Evolutionary conservation across 2,888 invertebrate species (phyloP), one percentile per base, ranked within the genome.

Genomic region (Zaprionus obscuricornis): DNA sequence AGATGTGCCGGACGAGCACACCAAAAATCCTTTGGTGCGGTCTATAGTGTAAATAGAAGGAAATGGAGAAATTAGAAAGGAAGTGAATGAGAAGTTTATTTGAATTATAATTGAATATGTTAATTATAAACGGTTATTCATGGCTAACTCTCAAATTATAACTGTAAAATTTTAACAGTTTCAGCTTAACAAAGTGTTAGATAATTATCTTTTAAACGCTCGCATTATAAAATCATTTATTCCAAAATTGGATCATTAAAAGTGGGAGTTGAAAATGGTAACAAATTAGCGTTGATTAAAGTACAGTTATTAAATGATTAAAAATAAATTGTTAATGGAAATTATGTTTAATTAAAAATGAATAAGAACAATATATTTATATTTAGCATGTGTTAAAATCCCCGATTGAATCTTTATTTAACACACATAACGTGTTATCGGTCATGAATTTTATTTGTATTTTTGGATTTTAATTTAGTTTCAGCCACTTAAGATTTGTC

Each of bases 11-110:
- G 92, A 5, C 91, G 85, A 3, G 92, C 91, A 76, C 93, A 93
- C 93, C 93, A 93, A 67, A 89, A 91, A 52, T 92, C 91, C 50
- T 91, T 89, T 45, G 90, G 88, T 2, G 91, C 90, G 0, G 92
- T 91, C 89, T 92, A 91, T 66, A 74, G 72, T 14, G 6, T 10
- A 33, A 3, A 31, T 10, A 27, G 11, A 7, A 34, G 13, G 11
- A 13, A 1, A 18, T 11, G 10, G 4, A 50, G 7, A 7, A 22
- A 22, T 22, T 22, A 22, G 22, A 22, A 22, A 22, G 22, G 4
- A 5, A 5, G 22, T 22, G 17, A 22, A 3, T 1, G 1, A 11
- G 2, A 29, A 33, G 31, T 22, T 40, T 26, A 20, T 8, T 8
- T 20, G 14, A 14, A 40, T 13, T 33, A 14, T 24, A 27, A 27